Base-by-base conservation (phyloP, 2,888 invertebrate genomes). In the Phyllotreta cruciferae region DNA sequence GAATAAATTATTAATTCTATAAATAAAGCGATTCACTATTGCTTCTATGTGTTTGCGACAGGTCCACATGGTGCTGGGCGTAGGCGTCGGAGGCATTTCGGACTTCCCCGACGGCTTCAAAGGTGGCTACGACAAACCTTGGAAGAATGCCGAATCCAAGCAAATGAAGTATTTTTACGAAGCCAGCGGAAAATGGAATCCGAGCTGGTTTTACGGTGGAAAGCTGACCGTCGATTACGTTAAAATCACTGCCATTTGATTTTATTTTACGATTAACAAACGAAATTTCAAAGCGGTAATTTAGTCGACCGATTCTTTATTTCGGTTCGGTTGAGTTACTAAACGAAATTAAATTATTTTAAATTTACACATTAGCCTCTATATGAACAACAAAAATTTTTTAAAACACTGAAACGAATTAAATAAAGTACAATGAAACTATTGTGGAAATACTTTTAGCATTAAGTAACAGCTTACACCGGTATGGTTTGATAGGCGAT, bases 11-110 rank as follows among this genome's bases (percentile, higher is more conserved):
- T 24, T 24, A 49, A 37, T 49, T 35, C n/a, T 49, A 50, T 11
- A 36, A 47, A 37, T 5, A 11, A 58, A 13, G 41, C 3, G 1
- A 14, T 13, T 36, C 6, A 61, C 49, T 3, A 41, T 14, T 62
- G 7, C 7, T 44, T 54, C 52, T 56, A 47, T 53, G 35, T 14
- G 70, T 70, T 56, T 58, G 2, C 24, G 24, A 24, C 24, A 91
- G 90, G 89, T 89, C 79, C 86, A 85, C 75, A 75, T 91, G 56
- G 84, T 87, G 6, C 71, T 92, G 50, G 91, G 91, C 0, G 81
- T 91, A 4, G 89, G 88, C 44, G 89, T 87, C 1, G 91, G 90
- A n/a, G 90, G 91, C 11, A 78, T 86, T 34, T 83, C 84, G 0
- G 87, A 87, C 76, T 91, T 91, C 77, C 86, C 86, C 0, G 88